A percentile compares a stretch with the other conserved stretches of the same genome.
phyloP scores from a whole-genome alignment of 2,113 vertebrate species.

The Pogona vitticeps region DNA sequence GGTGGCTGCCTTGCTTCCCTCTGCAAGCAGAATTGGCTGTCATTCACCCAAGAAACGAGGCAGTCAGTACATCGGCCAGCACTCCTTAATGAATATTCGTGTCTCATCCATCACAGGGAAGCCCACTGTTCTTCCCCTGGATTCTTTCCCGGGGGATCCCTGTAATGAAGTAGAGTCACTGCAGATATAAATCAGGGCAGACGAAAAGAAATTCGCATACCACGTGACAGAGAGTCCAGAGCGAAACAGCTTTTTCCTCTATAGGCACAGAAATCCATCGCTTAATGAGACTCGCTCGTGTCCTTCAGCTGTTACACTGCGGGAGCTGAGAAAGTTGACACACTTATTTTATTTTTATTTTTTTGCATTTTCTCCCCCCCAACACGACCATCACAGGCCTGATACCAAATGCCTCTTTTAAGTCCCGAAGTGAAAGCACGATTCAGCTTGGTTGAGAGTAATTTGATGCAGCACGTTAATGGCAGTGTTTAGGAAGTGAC shows the following conservation, averaged over 20 bases:
- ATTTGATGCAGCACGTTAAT: accelerated
- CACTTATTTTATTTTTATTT: background rate
- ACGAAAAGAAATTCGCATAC: background rate
- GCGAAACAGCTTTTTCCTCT: background rate
- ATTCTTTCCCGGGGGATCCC: background rate
- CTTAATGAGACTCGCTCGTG: slow-evolving; percentile 8
- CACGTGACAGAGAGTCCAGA: background rate
- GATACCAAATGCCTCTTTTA: background rate
- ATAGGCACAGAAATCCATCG: background rate
- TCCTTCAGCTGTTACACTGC: background rate
- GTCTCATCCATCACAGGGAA: slow-evolving; percentile 5
- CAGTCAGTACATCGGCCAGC: background rate
- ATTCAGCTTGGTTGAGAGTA: background rate
- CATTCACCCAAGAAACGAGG: background rate
- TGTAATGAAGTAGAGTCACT: slow-evolving; percentile 6
- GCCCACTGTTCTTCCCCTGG: background rate
- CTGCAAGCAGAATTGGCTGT: background rate
- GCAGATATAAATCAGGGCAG: slow-evolving; percentile 18
- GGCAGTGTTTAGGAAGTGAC: background rate
- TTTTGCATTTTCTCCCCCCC: background rate
- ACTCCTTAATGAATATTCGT: slow-evolving; percentile 20
- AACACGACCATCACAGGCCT: background rate
- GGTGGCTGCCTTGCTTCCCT: background rate
- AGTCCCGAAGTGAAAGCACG: background rate
- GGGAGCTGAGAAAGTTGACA: background rate